Percentiles rank a stretch among this genome's conserved stretches.
Evolutionary conservation across 2,888 invertebrate species (phyloP).

Genomic region (Agrilus mali): DNA sequence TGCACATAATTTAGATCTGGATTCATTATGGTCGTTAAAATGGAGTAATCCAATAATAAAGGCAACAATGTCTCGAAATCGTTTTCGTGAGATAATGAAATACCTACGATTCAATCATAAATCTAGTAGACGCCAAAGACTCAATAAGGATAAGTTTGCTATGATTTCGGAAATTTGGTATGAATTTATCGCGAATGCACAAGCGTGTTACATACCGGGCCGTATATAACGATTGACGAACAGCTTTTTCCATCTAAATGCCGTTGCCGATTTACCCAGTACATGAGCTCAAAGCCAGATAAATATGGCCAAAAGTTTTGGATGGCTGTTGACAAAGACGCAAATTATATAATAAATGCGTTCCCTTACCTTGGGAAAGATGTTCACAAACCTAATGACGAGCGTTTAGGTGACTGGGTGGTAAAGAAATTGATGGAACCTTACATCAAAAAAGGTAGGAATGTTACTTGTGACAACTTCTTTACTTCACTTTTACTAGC

Average conservation of each 20-base stretch:
- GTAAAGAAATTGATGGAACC: slow-evolving; percentile 18
- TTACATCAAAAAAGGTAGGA: slow-evolving; percentile 14
- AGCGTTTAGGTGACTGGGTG: slow-evolving; percentile 15
- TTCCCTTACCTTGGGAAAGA: slow-evolving; percentile 2
- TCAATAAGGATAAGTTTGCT: neutral
- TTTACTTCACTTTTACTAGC: slow-evolving; percentile 16
- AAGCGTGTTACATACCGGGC: slow-evolving; percentile 14
- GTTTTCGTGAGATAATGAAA: too few species aligned
- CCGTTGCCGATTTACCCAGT: slow-evolving; percentile 21
- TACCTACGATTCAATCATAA: too few species aligned
- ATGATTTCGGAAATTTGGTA: neutral
- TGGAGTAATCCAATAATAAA: slow-evolving; percentile 10
- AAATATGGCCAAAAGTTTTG: slow-evolving; percentile 25
- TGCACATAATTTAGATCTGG: slow-evolving; percentile 12
- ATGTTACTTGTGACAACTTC: slow-evolving; percentile 18
- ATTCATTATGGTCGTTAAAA: slow-evolving; percentile 15
- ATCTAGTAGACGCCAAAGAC: neutral
- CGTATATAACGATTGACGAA: slow-evolving; percentile 15
- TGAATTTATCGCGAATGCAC: slow-evolving; percentile 7
- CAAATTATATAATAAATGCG: too few species aligned
- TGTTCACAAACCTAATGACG: slow-evolving; percentile 11
- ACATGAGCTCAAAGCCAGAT: slow-evolving; percentile 22
- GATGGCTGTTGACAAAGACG: slow-evolving; percentile 15
- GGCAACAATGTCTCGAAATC: neutral
- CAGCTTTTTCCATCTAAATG: slow-evolving; percentile 18